These are phyloP conservation scores for Lamellibrachia luymesi DNA, from an alignment of 1,140 invertebrate genomes.

Conservation along the genomic window DNA sequence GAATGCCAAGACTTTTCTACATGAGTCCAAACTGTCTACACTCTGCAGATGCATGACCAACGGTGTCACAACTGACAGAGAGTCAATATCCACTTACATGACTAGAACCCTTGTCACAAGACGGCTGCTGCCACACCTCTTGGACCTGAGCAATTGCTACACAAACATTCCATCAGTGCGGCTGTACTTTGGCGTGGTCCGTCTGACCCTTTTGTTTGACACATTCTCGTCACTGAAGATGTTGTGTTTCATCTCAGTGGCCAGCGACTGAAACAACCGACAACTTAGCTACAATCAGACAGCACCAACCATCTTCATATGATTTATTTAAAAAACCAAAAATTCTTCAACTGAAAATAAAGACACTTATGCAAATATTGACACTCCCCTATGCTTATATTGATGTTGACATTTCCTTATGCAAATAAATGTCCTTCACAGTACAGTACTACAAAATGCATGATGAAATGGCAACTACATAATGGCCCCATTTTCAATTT, in stretches of 20 bases:
- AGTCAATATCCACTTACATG: not conserved
- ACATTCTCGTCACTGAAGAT: slow-evolving; percentile 35
- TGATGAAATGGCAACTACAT: not conserved
- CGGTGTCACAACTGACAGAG: not conserved
- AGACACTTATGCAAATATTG: slow-evolving; percentile 12
- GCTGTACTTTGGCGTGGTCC: slow-evolving; percentile 8
- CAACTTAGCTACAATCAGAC: not conserved
- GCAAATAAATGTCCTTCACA: not conserved
- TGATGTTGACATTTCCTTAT: not conserved
- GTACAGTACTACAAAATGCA: not conserved
- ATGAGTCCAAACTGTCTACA: not conserved
- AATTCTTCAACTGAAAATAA: slow-evolving; percentile 6
- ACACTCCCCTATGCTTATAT: not conserved
- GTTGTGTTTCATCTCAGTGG: slow-evolving; percentile 51
- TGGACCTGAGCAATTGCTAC: not conserved
- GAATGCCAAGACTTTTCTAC: not conserved
- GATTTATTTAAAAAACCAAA: not conserved
- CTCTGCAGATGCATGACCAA: not conserved
- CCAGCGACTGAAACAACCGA: slow-evolving; percentile 46
- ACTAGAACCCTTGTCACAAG: not conserved
- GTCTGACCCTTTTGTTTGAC: not conserved
- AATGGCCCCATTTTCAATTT: not conserved
- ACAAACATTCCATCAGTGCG: not conserved
- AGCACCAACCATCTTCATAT: not conserved
- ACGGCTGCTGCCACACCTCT: not conserved